A percentile compares a stretch with the other conserved stretches of the same genome.
These are phyloP conservation scores for Apamea sordens DNA, from an alignment of 2,888 invertebrate genomes.

Conservation along the genomic window DNA sequence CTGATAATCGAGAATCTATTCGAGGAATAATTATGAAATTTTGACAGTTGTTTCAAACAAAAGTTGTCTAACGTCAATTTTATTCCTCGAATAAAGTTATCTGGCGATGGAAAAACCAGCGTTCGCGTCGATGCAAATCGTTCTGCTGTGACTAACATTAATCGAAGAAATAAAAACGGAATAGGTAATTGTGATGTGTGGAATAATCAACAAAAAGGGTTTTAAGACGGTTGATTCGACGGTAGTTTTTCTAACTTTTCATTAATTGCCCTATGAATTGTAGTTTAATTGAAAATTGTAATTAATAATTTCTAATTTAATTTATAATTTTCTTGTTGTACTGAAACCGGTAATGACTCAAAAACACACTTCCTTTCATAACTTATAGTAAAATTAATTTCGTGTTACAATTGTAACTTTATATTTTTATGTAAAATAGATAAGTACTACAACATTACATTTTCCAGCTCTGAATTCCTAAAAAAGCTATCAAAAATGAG, in stretches of 20 bases:
- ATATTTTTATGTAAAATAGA: neutral
- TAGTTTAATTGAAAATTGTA: neutral
- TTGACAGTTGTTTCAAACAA: too few species aligned
- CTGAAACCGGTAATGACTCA: neutral
- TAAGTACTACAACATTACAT: neutral
- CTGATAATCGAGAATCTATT: too few species aligned
- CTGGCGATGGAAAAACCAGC: too few species aligned
- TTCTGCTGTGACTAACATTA: too few species aligned
- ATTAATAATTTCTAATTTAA: too few species aligned
- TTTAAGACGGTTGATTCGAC: neutral
- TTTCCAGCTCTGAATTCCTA: neutral
- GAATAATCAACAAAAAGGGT: neutral
- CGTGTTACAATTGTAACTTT: too few species aligned
- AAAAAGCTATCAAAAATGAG: constrained; percentile 16
- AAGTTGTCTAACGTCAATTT: too few species aligned
- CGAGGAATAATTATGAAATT: too few species aligned
- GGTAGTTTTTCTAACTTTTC: neutral
- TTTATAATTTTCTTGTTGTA: neutral
- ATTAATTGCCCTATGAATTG: neutral
- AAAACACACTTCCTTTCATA: neutral
- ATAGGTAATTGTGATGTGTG: neutral
- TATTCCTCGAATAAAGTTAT: too few species aligned
- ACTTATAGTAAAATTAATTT: neutral
- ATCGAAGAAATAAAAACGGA: too few species aligned
- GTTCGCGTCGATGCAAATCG: too few species aligned